phyloP scores from a whole-genome alignment of 1,140 invertebrate genomes.

The Belonocnema kinseyi region DNA sequence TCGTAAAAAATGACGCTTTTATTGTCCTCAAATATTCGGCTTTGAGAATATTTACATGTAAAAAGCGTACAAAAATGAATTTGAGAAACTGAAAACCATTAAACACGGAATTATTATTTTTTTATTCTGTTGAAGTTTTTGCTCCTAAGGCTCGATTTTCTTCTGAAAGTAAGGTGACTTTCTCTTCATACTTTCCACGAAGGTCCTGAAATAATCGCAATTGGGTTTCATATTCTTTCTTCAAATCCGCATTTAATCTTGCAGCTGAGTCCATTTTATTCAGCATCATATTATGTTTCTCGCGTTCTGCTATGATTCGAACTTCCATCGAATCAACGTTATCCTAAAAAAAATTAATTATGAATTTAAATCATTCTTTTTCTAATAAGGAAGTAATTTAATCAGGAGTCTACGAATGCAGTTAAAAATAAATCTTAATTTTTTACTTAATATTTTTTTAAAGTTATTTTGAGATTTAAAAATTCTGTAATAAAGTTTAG shows the following conservation, averaged over 20 bases:
- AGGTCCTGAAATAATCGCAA: constrained; percentile 79
- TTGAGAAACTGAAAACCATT: not conserved
- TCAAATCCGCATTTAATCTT: constrained; percentile 83
- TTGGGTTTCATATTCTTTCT: constrained; percentile 85
- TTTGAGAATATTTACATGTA: not conserved
- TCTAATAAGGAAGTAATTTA: constrained; percentile 8
- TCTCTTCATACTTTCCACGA: constrained; percentile 74
- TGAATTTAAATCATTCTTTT: constrained; percentile 32
- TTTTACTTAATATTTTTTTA: too few relatives aligned
- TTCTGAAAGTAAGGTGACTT: constrained; percentile 66
- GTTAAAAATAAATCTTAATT: too few relatives aligned
- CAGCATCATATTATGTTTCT: constrained; percentile 81
- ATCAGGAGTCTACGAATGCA: not conserved
- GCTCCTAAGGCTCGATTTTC: constrained; percentile 67
- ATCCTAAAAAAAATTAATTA: constrained; percentile 69
- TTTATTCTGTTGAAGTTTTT: constrained; percentile 6
- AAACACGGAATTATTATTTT: not conserved
- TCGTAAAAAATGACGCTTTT: not conserved
- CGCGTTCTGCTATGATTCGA: constrained; percentile 82
- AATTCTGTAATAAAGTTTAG: too few relatives aligned
- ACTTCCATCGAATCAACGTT: constrained; percentile 83
- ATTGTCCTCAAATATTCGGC: not conserved
- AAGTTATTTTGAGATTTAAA: too few relatives aligned
- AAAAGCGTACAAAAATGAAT: not conserved
- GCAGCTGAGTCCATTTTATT: constrained; percentile 82